Percentiles rank a stretch among this genome's conserved stretches.
These are phyloP conservation scores for Ametastegia equiseti DNA, from an alignment of 2,888 invertebrate genomes.

Conservation along the genomic window DNA sequence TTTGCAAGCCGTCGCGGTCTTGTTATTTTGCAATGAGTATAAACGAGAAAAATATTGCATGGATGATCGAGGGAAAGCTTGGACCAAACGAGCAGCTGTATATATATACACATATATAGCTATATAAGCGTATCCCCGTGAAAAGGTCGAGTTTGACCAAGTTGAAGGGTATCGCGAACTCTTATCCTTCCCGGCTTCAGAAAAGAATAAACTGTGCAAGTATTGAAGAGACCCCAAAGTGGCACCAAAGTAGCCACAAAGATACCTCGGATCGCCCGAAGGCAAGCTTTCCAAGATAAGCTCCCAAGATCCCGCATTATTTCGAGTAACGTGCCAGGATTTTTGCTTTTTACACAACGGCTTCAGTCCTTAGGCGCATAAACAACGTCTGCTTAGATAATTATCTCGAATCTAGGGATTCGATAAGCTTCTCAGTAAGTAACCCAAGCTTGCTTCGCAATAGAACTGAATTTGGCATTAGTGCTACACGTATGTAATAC, in stretches of 20 bases:
- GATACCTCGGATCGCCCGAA: constrained; percentile 36
- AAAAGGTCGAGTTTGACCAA: constrained; percentile 12
- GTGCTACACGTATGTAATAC: background rate
- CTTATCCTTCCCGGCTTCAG: background rate
- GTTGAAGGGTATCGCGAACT: constrained; percentile 20
- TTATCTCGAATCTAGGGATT: constrained; percentile 30
- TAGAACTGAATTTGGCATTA: background rate
- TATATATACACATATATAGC: background rate
- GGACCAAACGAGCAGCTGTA: background rate
- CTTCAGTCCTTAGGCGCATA: constrained; percentile 19
- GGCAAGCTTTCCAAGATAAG: constrained; percentile 33
- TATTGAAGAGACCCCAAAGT: constrained; percentile 33
- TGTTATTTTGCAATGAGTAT: background rate
- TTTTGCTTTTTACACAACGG: constrained; percentile 38
- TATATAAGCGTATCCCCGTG: background rate
- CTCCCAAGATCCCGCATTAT: constrained; percentile 21
- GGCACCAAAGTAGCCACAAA: constrained; percentile 33
- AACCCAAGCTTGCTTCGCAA: background rate
- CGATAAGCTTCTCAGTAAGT: constrained; percentile 15
- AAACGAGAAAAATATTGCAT: background rate
- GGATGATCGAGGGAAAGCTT: background rate
- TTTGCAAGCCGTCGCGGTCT: background rate
- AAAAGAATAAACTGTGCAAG: constrained; percentile 40
- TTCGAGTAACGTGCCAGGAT: constrained; percentile 25
- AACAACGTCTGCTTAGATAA: constrained; percentile 12